These are phyloP conservation scores for Daubentonia madagascariensis DNA, from an alignment of 2,113 vertebrate genomes.

Conservation along the genomic window DNA sequence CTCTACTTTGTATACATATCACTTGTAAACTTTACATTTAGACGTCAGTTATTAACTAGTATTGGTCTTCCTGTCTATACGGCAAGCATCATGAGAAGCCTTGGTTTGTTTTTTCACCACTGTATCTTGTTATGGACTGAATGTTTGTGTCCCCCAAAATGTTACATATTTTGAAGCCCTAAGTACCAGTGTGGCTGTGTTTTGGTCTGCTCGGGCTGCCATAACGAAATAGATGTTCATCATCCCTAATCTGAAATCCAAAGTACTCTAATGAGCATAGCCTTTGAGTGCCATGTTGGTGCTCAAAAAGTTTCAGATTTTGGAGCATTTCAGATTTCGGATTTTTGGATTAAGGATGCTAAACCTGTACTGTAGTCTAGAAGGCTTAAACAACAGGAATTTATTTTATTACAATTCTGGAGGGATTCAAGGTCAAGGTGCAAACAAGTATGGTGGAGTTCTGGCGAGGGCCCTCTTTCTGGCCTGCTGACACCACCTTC, in stretches of 20 bases:
- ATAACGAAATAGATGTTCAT: background rate
- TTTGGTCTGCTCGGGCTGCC: background rate
- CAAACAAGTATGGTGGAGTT: background rate
- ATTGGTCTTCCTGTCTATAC: background rate
- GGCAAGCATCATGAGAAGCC: accelerated
- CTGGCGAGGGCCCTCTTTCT: too few species aligned
- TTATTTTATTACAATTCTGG: background rate
- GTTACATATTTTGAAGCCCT: background rate
- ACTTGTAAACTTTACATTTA: background rate
- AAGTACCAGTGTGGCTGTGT: background rate
- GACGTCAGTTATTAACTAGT: background rate
- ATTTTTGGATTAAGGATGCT: background rate
- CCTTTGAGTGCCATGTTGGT: background rate
- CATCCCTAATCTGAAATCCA: background rate
- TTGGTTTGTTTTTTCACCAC: background rate
- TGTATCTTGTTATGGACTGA: background rate
- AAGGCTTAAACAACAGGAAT: background rate
- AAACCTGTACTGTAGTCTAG: background rate
- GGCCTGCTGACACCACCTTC: too few species aligned
- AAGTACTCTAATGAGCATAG: background rate
- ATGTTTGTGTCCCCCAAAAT: background rate
- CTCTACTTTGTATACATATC: background rate
- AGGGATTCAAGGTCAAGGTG: background rate
- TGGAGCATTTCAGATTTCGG: background rate
- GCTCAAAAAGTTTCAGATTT: background rate